Base-by-base conservation (phyloP, 2,113 vertebrate species). In the Leptocoma aspasia region DNA sequence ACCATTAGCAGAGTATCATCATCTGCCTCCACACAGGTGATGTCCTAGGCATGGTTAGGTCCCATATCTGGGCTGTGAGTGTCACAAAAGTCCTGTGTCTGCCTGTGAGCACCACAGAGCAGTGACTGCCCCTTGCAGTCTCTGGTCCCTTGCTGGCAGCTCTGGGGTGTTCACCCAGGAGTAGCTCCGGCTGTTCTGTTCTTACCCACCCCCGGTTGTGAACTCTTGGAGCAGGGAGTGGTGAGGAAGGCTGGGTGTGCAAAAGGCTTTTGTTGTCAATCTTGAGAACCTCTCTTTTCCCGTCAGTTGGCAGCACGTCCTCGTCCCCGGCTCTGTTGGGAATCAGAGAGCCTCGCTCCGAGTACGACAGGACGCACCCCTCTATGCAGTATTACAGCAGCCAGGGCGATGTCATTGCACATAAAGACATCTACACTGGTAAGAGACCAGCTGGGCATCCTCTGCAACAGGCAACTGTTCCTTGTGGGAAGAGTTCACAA, bases 341-440 rank as follows among this genome's bases (percentile, higher is more conserved):
- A 95, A 98, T 99, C 96, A 98, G 99, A 97, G 99, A 99, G 86
- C 98, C 98, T 95, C 98, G 98, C 96, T 98, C 98, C 66, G 98
- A 99, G 61, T 99, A 99, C 33, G 99, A 99, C 95, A 98, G 98
- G 96, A 98, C 98, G 16, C 99, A 98, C 96, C 98, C 99, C 92
- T 98, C 99, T 99, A 98, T 99, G 99, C 99, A 99, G 98, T 99
- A 99, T 98, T 99, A 99, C 97, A 99, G 98, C 93, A 99, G 97
- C 98, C 99, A 99, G 97, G 99, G 98, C 44, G 99, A 99, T 88
- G 97, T 98, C 97, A 98, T 98, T 89, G 91, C 98, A 72, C 98
- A 99, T 69, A 99, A 99, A 98, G 98, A 98, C 92, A 98, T 99
- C 73, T 99, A 99, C 92, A 98, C 98, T 98, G 99, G 99, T 99